A percentile compares a stretch with the other conserved stretches of the same genome.
phyloP scores from a whole-genome alignment of 2,888 invertebrate species.

The Trachelus stipa region DNA sequence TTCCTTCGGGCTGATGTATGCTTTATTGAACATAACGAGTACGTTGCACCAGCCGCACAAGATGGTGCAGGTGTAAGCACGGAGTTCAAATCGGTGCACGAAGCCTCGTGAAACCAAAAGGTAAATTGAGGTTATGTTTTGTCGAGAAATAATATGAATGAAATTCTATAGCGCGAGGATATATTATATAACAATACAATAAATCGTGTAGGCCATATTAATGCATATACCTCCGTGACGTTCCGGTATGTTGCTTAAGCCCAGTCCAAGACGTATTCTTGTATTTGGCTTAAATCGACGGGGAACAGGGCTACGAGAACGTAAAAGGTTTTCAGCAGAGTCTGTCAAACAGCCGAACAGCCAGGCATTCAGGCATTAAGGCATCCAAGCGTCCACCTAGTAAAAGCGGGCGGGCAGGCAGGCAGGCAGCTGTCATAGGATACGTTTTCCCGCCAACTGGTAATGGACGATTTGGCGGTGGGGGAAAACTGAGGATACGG shows the following conservation, averaged over 20 bases:
- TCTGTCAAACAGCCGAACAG: not conserved
- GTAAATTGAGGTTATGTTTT: not conserved
- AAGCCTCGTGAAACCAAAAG: not conserved
- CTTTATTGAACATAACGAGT: not conserved
- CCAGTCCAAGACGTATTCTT: not conserved
- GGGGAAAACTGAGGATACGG: conserved; percentile 2
- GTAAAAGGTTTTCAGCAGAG: not conserved
- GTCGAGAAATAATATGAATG: not conserved
- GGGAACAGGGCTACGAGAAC: not conserved
- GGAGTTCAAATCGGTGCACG: not conserved
- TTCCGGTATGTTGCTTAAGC: not conserved
- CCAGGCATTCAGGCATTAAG: not conserved
- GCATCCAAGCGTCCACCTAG: not conserved
- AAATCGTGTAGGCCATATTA: not conserved
- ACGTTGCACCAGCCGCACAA: not conserved
- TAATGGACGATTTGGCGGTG: conserved; percentile 21
- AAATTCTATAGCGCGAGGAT: not conserved
- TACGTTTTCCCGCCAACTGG: conserved; percentile 52
- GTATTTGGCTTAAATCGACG: not conserved
- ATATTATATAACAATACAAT: not conserved
- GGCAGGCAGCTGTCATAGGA: conserved; percentile 28
- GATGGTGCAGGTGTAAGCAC: not conserved
- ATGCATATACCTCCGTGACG: not conserved
- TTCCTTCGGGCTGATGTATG: not conserved
- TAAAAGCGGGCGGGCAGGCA: conserved; percentile 6